Conservation (phyloP, 2,113 vertebrate species). For the Lamprologus tigripictilis region DNA sequence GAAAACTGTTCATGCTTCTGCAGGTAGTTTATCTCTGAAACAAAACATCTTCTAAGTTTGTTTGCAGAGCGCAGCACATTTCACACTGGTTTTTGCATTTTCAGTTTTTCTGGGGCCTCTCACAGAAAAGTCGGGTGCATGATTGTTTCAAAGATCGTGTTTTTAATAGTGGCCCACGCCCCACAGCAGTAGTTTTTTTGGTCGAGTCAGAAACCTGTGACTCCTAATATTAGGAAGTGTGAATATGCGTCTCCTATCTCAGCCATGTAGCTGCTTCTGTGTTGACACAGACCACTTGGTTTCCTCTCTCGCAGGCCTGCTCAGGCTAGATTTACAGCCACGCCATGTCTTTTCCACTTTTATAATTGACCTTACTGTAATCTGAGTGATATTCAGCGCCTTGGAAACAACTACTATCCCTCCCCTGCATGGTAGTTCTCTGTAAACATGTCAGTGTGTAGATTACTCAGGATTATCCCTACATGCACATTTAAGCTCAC, state of each 20-base stretch:
- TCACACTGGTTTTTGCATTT: accelerated
- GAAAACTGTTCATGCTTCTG: background rate
- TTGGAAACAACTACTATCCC: background rate
- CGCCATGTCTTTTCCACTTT: background rate
- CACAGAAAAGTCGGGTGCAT: background rate
- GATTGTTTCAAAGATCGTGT: background rate
- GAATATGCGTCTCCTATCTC: background rate
- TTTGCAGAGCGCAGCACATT: background rate
- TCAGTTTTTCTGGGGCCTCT: background rate
- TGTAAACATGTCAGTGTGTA: background rate
- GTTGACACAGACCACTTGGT: background rate
- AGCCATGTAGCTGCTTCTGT: background rate
- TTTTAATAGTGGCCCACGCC: accelerated
- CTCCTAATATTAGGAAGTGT: background rate
- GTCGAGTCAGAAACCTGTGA: background rate
- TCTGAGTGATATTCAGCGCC: background rate
- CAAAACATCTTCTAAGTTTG: background rate
- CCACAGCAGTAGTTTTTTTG: background rate
- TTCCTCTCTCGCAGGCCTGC: background rate
- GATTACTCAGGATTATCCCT: background rate
- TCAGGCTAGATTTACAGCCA: background rate
- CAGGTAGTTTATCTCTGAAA: background rate
- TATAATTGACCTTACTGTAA: background rate
- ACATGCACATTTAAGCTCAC: background rate
- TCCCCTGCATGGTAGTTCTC: background rate